Evolutionary conservation across 2,113 vertebrate genomes (phyloP).

Genomic region (Clarias macrocephalus): DNA sequence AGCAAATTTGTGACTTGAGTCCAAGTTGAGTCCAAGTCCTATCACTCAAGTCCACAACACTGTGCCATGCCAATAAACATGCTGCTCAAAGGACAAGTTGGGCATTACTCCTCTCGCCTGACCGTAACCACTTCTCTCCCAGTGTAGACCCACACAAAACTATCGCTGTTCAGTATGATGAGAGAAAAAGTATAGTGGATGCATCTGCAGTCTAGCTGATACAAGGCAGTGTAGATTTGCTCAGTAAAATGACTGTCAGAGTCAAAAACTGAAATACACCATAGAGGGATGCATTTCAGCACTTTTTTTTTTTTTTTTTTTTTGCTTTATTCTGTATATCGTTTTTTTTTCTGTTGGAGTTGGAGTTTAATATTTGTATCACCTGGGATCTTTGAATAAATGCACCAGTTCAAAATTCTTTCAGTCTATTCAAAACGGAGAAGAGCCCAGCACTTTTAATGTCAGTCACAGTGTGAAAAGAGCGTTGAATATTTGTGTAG

Average conservation of each 20-base stretch:
- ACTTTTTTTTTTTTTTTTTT: background rate
- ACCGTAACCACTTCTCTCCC: background rate
- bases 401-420: conserved; percentile 4
- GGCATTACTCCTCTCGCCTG: background rate
- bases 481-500: conserved; percentile 24
- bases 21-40: background rate
- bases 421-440: conserved; percentile 14
- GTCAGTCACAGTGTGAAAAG: conserved; percentile 20
- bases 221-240: background rate
- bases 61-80: background rate
- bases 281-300: background rate
- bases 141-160: background rate
- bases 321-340: conserved; percentile 3
- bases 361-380: conserved; percentile 10
- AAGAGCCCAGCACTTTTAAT: conserved; percentile 21
- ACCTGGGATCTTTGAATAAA: conserved; percentile 9
- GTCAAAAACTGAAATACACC: background rate
- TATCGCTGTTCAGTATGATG: background rate
- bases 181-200: background rate
- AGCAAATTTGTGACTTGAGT: background rate
- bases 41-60: background rate
- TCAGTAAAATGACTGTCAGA: background rate
- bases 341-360: background rate
- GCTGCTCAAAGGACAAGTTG: background rate
- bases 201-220: background rate